phyloP scores from a whole-genome alignment of 2,113 vertebrate species.

The Athene cunicularia region DNA sequence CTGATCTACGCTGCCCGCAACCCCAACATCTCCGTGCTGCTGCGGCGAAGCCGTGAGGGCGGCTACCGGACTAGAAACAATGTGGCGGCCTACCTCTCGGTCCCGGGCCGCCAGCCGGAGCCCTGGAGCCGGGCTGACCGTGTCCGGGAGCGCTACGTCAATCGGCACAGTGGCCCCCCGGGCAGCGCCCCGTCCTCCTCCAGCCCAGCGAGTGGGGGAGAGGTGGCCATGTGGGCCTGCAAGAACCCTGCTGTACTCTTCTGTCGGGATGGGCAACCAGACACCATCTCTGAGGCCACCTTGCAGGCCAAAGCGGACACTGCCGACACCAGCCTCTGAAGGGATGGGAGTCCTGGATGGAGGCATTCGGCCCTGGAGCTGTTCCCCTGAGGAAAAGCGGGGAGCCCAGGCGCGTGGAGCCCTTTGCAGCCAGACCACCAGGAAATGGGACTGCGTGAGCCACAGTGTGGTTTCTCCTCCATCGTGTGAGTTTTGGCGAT shows the following conservation, averaged over 20 bases:
- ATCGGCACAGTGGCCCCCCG: conserved; percentile 61
- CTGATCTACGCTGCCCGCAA: conserved; percentile 92
- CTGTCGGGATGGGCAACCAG: conserved; percentile 83
- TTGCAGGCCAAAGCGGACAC: conserved; percentile 69
- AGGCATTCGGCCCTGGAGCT: rapidly evolving
- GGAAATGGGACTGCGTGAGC: not conserved
- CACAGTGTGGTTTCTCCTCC: not conserved
- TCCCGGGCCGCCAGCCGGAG: conserved; percentile 67
- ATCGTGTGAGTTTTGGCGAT: not conserved
- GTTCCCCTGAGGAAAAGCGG: rapidly evolving
- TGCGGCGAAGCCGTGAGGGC: conserved; percentile 87
- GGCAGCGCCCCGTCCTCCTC: conserved; percentile 76
- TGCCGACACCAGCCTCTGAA: conserved; percentile 85
- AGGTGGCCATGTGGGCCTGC: conserved; percentile 91
- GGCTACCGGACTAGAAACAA: conserved; percentile 92
- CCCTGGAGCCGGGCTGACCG: conserved; percentile 64
- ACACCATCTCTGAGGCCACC: conserved; percentile 61
- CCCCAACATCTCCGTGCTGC: conserved; percentile 88
- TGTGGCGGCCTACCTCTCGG: conserved; percentile 75
- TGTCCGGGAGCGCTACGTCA: conserved; percentile 78
- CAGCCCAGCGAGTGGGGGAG: conserved; percentile 76
- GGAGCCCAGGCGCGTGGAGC: not conserved
- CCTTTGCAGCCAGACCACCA: not conserved
- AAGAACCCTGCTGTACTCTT: conserved; percentile 91
- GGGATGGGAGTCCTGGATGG: rapidly evolving